Percentiles rank a stretch among this genome's conserved stretches.
phyloP scores from a whole-genome alignment of 2,797 vertebrate species.

The Kryptolebias ocellatus region DNA sequence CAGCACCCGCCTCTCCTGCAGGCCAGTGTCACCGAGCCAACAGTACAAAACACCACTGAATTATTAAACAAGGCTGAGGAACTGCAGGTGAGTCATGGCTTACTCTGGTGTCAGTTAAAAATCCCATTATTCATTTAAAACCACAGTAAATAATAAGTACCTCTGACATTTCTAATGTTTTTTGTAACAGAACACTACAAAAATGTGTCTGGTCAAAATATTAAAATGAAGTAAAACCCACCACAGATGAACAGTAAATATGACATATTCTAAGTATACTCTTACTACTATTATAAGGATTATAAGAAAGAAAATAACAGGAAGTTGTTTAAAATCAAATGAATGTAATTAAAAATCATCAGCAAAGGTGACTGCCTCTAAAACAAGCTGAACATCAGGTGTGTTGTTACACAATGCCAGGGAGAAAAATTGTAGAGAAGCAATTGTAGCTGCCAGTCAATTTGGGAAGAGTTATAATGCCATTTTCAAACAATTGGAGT shows the following conservation, averaged over 20 bases:
- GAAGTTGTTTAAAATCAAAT: no score
- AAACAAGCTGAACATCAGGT: not conserved
- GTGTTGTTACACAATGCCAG: not conserved
- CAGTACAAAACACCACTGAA: slow-evolving; percentile 62
- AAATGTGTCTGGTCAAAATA: no score
- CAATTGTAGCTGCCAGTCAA: not conserved
- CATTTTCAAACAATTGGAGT: no score
- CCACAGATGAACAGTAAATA: no score
- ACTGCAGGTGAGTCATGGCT: slow-evolving; percentile 33
- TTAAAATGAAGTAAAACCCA: no score
- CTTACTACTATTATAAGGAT: no score
- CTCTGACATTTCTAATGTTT: no score
- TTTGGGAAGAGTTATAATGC: not conserved
- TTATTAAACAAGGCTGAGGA: slow-evolving; percentile 62
- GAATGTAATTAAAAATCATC: no score
- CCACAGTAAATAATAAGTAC: not conserved
- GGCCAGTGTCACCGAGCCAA: slow-evolving; percentile 72
- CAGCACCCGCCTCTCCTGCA: slow-evolving; percentile 65
- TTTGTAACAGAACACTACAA: no score
- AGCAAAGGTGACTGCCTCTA: not conserved
- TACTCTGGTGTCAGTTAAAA: not conserved
- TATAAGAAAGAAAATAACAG: no score
- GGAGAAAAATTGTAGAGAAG: not conserved
- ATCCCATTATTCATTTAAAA: not conserved
- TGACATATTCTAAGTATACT: no score